Evolutionary conservation across 2,888 invertebrate genomes (phyloP), one percentile per base, ranked within the genome.

Genomic region (Chouioia cunea): DNA sequence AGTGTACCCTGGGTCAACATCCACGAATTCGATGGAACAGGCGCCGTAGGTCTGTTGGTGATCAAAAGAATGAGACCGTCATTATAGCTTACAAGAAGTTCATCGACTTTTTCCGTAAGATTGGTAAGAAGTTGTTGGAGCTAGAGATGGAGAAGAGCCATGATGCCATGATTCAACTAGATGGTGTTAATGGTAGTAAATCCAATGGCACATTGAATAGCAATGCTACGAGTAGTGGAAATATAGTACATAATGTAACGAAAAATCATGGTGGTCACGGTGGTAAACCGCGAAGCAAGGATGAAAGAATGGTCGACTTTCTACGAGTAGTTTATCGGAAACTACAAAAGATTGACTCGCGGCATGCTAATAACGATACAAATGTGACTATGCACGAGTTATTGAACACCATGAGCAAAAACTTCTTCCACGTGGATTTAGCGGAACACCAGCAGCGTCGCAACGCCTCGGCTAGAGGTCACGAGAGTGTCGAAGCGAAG

Each of bases 1-100:
- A 91, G 89, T 97, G 97, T 80, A 88, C 93, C 0, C 89, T 93
- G 0, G 96, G 94, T 6, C 93, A 95, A 80, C 97, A 97, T 86
- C 97, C 97, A 0, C 88, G 95, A 12, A 89, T 96, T 47, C 88
- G 95, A 59, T 95, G 94, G 93, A 94, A 93, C 79, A 88, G 94
- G 27, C 87, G 89, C 74, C 89, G 90, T 1, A 86, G 91, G 62
- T 91, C 92, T 0, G 85, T 87, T 2, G 83, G 88, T 0, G 65
- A 75, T 2, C 71, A 69, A 4, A 68, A 63, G 54, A 79, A 78
- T 56, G 77, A 77, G 43, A 78, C 78, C 0, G 76, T 75, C 0
- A 68, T 73, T 0, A 74, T 76, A 70, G 77, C 78, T 77, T 82
- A 78, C 74, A 78, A 79, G 12, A 83, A 81, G 70, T 84, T 85